phyloP scores from a whole-genome alignment of 2,113 vertebrate species.

The Grus americana region DNA sequence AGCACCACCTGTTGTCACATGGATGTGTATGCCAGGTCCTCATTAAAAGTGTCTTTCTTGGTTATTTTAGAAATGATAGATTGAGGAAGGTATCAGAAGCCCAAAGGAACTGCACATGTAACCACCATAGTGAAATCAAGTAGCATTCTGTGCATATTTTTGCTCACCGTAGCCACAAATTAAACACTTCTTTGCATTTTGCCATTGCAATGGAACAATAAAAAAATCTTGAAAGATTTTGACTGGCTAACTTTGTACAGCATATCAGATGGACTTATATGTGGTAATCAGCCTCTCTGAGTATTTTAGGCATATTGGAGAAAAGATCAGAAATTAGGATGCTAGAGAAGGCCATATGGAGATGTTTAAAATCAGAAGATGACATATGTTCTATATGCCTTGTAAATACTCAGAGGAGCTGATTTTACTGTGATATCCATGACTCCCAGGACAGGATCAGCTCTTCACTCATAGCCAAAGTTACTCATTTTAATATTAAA shows the following conservation, averaged over 20 bases:
- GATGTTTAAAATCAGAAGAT: not conserved
- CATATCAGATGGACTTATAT: not conserved
- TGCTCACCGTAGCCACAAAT: not conserved
- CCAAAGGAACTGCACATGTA: conserved; percentile 30
- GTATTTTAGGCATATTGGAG: not conserved
- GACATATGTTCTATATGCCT: not conserved
- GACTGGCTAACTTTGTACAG: not conserved
- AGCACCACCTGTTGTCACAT: conserved; percentile 48
- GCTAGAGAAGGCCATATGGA: not conserved
- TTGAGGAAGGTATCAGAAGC: conserved; percentile 9
- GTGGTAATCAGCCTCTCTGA: not conserved
- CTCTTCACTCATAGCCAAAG: not conserved
- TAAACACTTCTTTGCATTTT: not conserved
- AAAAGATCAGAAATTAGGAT: not conserved
- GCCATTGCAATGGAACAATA: not conserved
- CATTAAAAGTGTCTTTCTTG: conserved; percentile 2
- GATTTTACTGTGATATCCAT: not conserved
- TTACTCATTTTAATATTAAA: not conserved
- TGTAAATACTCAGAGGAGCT: not conserved
- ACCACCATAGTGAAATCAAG: conserved; percentile 5
- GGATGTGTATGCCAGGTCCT: conserved; percentile 8
- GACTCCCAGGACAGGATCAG: not conserved
- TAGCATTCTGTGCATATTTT: not conserved
- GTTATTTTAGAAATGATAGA: conserved; percentile 42
- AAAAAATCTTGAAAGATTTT: not conserved